phyloP scores from a whole-genome alignment of 2,113 vertebrate genomes.

The Mellivora capensis region DNA sequence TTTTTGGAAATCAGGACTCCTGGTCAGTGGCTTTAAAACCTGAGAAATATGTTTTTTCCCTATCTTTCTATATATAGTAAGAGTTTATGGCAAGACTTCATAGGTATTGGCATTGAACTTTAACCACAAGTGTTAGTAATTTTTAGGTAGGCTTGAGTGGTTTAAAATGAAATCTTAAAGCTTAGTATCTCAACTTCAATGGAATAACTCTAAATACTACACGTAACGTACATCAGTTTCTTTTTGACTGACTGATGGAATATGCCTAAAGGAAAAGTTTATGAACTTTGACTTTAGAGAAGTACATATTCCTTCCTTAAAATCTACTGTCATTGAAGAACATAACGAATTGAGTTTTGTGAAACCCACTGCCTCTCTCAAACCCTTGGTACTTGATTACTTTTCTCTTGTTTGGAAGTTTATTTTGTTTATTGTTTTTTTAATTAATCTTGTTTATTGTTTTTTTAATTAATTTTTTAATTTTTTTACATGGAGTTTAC shows the following conservation, averaged over 20 bases:
- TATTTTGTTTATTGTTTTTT: neutral
- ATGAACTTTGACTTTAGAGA: neutral
- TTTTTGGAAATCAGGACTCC: neutral
- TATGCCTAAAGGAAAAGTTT: neutral
- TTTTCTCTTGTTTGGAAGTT: conserved; percentile 11
- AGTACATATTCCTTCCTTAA: neutral
- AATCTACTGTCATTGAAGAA: neutral
- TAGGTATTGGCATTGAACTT: neutral
- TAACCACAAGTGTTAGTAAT: neutral
- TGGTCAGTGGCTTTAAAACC: neutral
- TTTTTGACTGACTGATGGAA: conserved; percentile 6
- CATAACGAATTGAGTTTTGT: neutral
- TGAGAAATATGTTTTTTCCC: neutral
- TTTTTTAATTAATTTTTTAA: neutral
- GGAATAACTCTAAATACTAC: neutral
- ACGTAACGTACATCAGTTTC: neutral
- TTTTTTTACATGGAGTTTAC: neutral
- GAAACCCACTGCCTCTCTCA: neutral
- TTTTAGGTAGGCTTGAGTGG: neutral
- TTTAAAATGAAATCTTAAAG: neutral
- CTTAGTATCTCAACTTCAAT: neutral
- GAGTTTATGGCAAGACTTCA: neutral
- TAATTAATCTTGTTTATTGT: neutral
- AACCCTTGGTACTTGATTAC: neutral
- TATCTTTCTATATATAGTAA: neutral